Conservation (phyloP, 2,888 invertebrate genomes). For the Yponomeuta malinellus region DNA sequence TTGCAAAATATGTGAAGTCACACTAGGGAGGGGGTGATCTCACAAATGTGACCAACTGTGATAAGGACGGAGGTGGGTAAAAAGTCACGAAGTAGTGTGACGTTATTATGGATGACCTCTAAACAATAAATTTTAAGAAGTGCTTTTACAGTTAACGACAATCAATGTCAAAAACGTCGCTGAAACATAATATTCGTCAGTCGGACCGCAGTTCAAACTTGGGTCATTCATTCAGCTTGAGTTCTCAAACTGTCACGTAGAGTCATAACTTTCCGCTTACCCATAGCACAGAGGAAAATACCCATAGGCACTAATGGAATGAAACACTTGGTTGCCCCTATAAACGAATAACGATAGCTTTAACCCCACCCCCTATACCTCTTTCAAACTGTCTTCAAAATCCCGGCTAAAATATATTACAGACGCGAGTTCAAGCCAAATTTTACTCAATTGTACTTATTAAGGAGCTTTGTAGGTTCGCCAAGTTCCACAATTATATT, state of each 20-base stretch:
- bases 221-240: not conserved
- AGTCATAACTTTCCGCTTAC: not conserved
- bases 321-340: not conserved
- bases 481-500: constrained; percentile 12
- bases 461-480: constrained; percentile 8
- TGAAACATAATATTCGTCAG: no score
- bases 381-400: constrained; percentile 18
- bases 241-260: not conserved
- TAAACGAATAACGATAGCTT: no score
- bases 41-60: no score
- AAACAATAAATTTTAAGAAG: no score
- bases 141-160: no score
- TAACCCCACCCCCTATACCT: not conserved
- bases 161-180: no score
- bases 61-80: no score
- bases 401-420: constrained; percentile 43
- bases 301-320: not conserved
- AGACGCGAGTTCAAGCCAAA: constrained; percentile 37
- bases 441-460: constrained; percentile 25
- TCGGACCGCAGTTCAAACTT: not conserved
- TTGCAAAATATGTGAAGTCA: no score
- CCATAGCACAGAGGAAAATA: not conserved
- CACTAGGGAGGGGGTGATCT: no score
- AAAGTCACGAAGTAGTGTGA: no score
- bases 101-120: no score